Evolutionary conservation across 2,113 vertebrate species (phyloP).

Genomic region (Tringa solitaria): DNA sequence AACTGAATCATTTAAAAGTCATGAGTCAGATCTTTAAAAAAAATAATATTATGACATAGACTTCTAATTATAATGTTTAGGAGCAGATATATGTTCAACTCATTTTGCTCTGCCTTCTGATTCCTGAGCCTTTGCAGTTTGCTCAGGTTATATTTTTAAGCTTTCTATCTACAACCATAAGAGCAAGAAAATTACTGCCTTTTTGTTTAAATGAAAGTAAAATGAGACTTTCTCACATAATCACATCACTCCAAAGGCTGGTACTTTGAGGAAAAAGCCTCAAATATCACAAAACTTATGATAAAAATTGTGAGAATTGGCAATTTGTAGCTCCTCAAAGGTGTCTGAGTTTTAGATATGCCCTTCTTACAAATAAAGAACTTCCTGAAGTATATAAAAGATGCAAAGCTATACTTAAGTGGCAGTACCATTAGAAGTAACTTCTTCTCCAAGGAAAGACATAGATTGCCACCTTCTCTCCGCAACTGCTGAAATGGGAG

Average conservation of each 20-base stretch:
- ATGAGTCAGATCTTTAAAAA: constrained; percentile 1
- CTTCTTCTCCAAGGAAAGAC: background rate
- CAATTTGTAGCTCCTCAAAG: background rate
- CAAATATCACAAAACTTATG: background rate
- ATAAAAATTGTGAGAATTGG: background rate
- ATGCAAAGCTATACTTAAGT: background rate
- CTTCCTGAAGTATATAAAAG: background rate
- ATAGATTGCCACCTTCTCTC: background rate
- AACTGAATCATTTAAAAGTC: background rate
- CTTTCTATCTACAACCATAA: background rate
- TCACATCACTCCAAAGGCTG: background rate
- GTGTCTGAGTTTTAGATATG: background rate
- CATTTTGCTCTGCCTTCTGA: constrained; percentile 1
- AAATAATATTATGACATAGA: background rate
- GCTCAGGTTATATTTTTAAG: constrained; percentile 4
- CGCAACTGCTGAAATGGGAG: background rate
- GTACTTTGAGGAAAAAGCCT: constrained; percentile 16
- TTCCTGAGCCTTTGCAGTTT: background rate
- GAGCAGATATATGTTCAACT: background rate
- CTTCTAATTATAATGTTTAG: background rate
- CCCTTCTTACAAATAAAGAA: background rate
- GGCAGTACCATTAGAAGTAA: background rate
- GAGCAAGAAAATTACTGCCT: background rate
- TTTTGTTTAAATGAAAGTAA: constrained; percentile 21
- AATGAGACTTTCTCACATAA: background rate